Conservation (phyloP, 2,113 vertebrate genomes). For the Marmota flaviventris region DNA sequence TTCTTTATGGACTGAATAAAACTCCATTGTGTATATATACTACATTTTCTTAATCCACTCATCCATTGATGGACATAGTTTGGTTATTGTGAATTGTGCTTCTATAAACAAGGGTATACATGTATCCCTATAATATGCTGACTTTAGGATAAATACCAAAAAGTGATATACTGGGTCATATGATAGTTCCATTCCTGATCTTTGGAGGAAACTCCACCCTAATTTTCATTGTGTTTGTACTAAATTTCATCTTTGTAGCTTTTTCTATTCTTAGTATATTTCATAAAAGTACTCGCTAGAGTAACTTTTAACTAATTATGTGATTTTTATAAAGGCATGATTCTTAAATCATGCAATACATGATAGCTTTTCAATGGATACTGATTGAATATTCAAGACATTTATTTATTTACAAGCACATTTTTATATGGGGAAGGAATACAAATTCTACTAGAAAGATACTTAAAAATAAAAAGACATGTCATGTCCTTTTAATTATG, state of each 20-base stretch:
- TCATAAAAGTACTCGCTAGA: not conserved
- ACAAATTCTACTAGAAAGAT: not conserved
- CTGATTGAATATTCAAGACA: not conserved
- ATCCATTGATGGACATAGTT: too few relatives aligned
- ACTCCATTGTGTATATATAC: too few relatives aligned
- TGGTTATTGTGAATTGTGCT: too few relatives aligned
- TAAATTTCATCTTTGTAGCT: not conserved
- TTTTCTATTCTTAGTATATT: constrained; percentile 12
- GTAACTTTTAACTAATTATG: constrained; percentile 13
- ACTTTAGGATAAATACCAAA: too few relatives aligned
- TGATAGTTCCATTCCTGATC: too few relatives aligned
- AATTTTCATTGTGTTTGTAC: too few relatives aligned
- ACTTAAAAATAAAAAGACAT: not conserved
- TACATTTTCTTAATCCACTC: too few relatives aligned
- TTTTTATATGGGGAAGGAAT: constrained; percentile 46
- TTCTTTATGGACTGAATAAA: too few relatives aligned
- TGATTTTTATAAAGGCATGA: constrained; percentile 43
- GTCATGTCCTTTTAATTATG: not conserved
- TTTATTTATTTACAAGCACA: not conserved
- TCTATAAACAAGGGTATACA: too few relatives aligned
- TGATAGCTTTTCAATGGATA: not conserved
- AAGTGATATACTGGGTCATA: too few relatives aligned
- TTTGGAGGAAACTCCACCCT: too few relatives aligned
- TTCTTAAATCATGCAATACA: not conserved
- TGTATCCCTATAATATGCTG: too few relatives aligned